Evolutionary conservation across 2,797 vertebrate species (phyloP), one percentile per base, ranked within the genome.

Genomic region (Gallinago solitaria): DNA sequence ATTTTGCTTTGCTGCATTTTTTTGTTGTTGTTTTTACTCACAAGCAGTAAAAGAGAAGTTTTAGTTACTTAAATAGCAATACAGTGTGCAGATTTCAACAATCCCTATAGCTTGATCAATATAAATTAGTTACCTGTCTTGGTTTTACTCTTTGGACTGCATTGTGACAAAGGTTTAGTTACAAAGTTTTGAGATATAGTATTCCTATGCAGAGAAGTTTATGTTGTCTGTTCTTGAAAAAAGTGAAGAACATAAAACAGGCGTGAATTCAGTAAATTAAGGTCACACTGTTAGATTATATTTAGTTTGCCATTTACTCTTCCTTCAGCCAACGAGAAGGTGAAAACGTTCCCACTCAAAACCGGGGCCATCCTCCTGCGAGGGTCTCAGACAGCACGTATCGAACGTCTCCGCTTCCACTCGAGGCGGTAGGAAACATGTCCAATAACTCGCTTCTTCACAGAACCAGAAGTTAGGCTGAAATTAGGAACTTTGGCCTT

Each of bases 401-500:
- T 84, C 19, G 43, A 95, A 93, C 80, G 16, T 84, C 93, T 90
- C 93, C 41, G 6, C 93, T 97, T 91, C 95, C 90, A 71, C 88
- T 33, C 27, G 70, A 77, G 94, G 88, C 97, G 94, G 95, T 14
- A 68, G 83, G 63, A 95, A 75, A 95, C 63, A 59, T 3, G 89
- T 81, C 96, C 94, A 94, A 96, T 78, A 95, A 90, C 80, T 83
- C 1, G 80, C 92, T 97, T 96, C 95, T 96, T 96, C 95, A 97
- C 83, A 97, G 92, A 98, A 96, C 97, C 95, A 97, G 87, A 96
- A 97, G 97, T 91, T 92, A 96, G 97, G 97, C 97, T 97, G 96
- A 97, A 97, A 97, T 89, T 45, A 96, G 96, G 97, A 98, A 98
- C 98, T 98, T 98, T 98, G 98, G 98, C 97, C 94, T 98, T 97